Evolutionary conservation across 2,113 vertebrate genomes (phyloP).

Genomic region (Platichthys stellatus): DNA sequence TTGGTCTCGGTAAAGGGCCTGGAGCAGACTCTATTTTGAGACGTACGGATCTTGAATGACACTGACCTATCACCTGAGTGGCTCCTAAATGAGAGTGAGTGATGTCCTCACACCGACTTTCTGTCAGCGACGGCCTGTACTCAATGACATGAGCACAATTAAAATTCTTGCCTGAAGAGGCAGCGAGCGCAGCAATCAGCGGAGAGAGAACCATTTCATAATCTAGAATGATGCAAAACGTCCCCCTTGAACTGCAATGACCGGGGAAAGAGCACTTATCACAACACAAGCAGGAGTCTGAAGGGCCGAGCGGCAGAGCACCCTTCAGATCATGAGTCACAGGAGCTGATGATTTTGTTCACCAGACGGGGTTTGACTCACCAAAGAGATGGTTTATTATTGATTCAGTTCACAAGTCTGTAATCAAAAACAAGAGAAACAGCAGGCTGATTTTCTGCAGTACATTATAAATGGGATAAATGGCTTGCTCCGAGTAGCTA

Average conservation of each 20-base stretch:
- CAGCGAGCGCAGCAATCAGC: constrained; percentile 19
- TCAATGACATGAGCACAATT: constrained; percentile 23
- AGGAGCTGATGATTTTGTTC: constrained; percentile 15
- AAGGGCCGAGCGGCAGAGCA: constrained; percentile 1
- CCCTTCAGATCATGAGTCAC: constrained; percentile 32
- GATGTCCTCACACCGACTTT: neutral
- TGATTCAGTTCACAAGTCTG: constrained; percentile 31
- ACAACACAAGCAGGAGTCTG: constrained; percentile 18
- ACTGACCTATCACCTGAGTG: constrained; percentile 28
- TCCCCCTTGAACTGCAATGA: constrained; percentile 33
- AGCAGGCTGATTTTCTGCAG: neutral
- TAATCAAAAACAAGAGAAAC: constrained; percentile 26
- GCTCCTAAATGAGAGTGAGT: constrained; percentile 30
- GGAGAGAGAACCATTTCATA: constrained; percentile 23
- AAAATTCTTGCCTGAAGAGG: constrained; percentile 4
- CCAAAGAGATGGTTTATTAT: constrained; percentile 22
- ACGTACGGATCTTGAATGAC: constrained; percentile 8
- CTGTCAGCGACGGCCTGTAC: neutral
- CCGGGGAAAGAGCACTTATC: constrained; percentile 31
- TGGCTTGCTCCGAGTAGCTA: constrained; percentile 1
- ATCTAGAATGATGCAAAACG: constrained; percentile 37
- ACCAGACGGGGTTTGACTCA: constrained; percentile 4
- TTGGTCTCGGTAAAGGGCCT: constrained; percentile 2
- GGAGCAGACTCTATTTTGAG: constrained; percentile 23
- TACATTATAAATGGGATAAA: constrained; percentile 46